A percentile compares a stretch with the other conserved stretches of the same genome.
Conservation (phyloP, 53 echinoderm and acorn worm species). For the Antedon mediterranea region DNA sequence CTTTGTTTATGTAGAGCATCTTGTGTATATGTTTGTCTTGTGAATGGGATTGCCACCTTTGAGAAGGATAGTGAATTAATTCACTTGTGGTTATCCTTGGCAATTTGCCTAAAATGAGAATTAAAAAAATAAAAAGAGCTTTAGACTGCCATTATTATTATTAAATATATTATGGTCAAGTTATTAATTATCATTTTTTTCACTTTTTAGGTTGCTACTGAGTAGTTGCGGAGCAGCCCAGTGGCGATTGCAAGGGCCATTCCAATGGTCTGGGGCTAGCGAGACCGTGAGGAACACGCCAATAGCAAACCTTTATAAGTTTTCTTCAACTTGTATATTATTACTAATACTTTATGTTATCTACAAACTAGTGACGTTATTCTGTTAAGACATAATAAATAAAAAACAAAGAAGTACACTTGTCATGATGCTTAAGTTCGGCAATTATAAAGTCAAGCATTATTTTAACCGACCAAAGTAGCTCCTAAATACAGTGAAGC, state of each 20-base stretch:
- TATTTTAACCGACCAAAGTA: no score
- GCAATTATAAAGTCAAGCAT: no score
- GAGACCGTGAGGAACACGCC: slow-evolving; percentile 49
- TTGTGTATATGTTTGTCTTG: no score
- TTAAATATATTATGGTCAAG: background rate
- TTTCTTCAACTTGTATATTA: background rate
- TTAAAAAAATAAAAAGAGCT: no score
- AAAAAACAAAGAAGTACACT: no score
- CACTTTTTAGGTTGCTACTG: slow-evolving; percentile 31
- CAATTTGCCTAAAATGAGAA: no score
- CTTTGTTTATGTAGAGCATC: no score
- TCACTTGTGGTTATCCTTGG: no score
- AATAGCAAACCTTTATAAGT: slow-evolving; percentile 16
- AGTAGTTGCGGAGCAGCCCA: slow-evolving; percentile 85
- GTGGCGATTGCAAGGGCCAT: slow-evolving; percentile 79
- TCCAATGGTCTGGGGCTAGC: slow-evolving; percentile 51
- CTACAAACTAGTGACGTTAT: background rate
- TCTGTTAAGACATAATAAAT: background rate
- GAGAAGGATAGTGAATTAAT: no score
- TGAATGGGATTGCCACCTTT: no score
- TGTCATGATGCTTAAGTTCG: no score
- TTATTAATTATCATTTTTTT: background rate
- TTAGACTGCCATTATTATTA: background rate
- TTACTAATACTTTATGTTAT: background rate
- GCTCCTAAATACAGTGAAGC: no score